Evolutionary conservation across 2,797 vertebrate genomes (phyloP).

Genomic region (Manis pentadactyla): DNA sequence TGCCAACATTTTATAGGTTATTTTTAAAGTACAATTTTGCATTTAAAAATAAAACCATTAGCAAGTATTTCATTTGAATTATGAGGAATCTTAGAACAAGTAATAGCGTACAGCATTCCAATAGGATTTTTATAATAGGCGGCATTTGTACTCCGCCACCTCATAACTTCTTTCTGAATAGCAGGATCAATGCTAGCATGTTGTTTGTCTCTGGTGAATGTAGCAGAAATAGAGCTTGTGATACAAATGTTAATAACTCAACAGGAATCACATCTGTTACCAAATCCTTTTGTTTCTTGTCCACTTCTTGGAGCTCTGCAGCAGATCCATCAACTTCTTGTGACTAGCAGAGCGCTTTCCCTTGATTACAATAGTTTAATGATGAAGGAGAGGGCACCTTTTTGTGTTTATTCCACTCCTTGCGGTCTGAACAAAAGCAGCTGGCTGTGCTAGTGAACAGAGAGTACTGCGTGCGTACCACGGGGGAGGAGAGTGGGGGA

Average conservation of each 20-base stretch:
- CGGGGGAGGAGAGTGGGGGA: not conserved
- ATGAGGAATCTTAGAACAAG: constrained; percentile 61
- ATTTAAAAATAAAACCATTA: constrained; percentile 62
- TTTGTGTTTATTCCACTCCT: constrained; percentile 39
- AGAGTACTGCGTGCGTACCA: not conserved
- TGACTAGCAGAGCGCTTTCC: not conserved
- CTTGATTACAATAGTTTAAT: constrained; percentile 6
- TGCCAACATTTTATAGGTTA: constrained; percentile 60
- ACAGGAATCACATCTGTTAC: constrained; percentile 45
- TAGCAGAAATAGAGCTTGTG: constrained; percentile 53
- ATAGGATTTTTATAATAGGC: constrained; percentile 48
- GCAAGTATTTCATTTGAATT: constrained; percentile 71
- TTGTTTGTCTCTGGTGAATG: constrained; percentile 40
- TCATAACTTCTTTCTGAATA: constrained; percentile 55
- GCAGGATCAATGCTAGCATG: constrained; percentile 5
- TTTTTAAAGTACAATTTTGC: constrained; percentile 74
- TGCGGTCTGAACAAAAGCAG: constrained; percentile 67
- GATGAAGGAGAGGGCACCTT: not conserved
- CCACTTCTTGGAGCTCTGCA: constrained; percentile 18
- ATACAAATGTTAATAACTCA: constrained; percentile 52
- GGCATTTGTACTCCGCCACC: constrained; percentile 13
- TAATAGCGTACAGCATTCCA: constrained; percentile 41
- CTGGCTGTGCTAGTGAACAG: constrained; percentile 34
- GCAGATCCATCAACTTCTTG: not conserved
- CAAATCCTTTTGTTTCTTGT: constrained; percentile 59